Evolutionary conservation across 2,888 invertebrate genomes (phyloP).

Genomic region (Meghimatium bilineatum): DNA sequence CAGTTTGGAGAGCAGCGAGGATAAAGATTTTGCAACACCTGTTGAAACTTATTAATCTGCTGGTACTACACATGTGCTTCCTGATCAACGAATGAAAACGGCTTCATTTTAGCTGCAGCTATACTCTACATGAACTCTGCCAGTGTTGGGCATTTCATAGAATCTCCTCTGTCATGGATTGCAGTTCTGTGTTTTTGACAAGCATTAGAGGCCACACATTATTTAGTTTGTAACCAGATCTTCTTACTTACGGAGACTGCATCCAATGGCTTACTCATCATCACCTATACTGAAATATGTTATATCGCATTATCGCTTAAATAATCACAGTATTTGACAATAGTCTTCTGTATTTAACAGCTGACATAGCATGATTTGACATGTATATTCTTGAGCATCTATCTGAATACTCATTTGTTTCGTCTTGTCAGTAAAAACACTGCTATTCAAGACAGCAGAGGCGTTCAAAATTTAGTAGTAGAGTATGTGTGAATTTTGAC

Average conservation of each 20-base stretch:
- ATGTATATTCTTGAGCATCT: not conserved
- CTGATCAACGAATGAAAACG: conserved; percentile 8
- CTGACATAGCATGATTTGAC: not conserved
- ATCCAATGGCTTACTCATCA: conserved; percentile 9
- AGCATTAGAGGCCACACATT: not conserved
- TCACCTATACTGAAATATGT: not conserved
- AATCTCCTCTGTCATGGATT: not conserved
- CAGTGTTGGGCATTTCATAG: not conserved
- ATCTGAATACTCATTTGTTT: not conserved
- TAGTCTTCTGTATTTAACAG: not conserved
- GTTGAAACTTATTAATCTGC: not conserved
- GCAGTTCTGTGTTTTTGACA: not conserved
- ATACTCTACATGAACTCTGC: not conserved
- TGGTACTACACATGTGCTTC: not conserved
- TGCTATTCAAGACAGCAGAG: too few relatives aligned
- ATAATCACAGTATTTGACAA: not conserved
- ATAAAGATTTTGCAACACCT: not conserved
- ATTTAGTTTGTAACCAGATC: not conserved
- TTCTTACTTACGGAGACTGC: not conserved
- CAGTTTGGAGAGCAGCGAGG: not conserved
- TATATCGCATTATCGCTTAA: not conserved
- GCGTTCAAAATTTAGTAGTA: too few relatives aligned
- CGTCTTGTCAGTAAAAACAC: too few relatives aligned
- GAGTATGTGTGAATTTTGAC: too few relatives aligned
- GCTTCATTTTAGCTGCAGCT: not conserved